phyloP scores from a whole-genome alignment of 2,113 vertebrate genomes.

The Xiphias gladius region DNA sequence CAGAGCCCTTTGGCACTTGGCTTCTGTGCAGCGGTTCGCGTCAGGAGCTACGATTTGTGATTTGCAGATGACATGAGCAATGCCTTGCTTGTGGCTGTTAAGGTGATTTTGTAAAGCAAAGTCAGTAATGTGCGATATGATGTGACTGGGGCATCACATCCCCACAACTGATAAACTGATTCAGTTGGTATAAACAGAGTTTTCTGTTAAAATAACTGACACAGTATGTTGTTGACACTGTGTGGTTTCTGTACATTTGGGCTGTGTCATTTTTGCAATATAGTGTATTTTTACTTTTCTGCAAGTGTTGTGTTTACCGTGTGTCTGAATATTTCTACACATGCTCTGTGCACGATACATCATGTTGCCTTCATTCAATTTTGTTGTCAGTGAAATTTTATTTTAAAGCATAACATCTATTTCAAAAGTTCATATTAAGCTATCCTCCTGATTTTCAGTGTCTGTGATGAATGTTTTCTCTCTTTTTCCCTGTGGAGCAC shows the following conservation, averaged over 20 bases:
- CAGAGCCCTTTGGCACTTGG: constrained; percentile 92
- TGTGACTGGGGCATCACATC: constrained; percentile 76
- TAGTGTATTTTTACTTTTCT: constrained; percentile 1
- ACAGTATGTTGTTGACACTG: constrained; percentile 30
- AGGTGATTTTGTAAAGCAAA: constrained; percentile 89
- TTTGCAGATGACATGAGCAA: constrained; percentile 96
- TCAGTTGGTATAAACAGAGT: constrained; percentile 80
- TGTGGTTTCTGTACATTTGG: background rate
- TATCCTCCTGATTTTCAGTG: background rate
- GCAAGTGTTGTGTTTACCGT: background rate
- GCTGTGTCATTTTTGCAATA: background rate
- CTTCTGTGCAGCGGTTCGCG: constrained; percentile 92
- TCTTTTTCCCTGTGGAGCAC: background rate
- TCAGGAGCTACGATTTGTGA: constrained; percentile 94
- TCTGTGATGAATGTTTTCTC: constrained; percentile 13
- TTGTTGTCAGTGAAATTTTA: constrained; percentile 4
- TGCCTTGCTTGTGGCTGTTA: constrained; percentile 90
- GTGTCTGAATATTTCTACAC: background rate
- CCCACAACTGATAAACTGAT: constrained; percentile 66
- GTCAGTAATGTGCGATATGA: constrained; percentile 83
- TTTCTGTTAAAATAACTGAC: constrained; percentile 77
- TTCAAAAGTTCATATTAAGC: constrained; percentile 15
- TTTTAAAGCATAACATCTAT: background rate
- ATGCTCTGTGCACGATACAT: background rate
- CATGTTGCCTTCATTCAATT: background rate